phyloP scores from a whole-genome alignment of 1,140 invertebrate genomes.

The Leguminivora glycinivorella region DNA sequence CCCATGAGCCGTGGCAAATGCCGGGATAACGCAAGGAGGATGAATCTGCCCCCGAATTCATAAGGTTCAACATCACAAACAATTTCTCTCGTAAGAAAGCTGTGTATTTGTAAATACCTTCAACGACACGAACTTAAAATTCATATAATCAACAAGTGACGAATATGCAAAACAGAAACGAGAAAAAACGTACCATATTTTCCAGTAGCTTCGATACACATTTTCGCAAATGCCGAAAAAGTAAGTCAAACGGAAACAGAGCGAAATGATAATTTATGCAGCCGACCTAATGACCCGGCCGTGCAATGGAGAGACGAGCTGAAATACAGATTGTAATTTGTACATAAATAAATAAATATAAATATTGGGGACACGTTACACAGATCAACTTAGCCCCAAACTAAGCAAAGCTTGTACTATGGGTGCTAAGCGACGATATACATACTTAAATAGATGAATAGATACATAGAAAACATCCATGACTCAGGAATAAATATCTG shows the following conservation, averaged over 20 bases:
- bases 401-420: too few species aligned
- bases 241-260: slow-evolving; percentile 18
- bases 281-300: slow-evolving; percentile 27
- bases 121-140: not conserved
- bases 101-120: not conserved
- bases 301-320: not conserved
- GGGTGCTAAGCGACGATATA: too few species aligned
- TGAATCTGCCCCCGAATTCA: too few species aligned
- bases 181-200: not conserved
- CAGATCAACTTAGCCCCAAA: too few species aligned
- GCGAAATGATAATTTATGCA: slow-evolving; percentile 26
- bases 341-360: too few species aligned
- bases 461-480: too few species aligned
- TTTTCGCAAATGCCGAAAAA: slow-evolving; percentile 16
- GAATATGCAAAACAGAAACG: not conserved
- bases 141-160: slow-evolving; percentile 12
- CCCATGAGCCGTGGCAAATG: too few species aligned
- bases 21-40: too few species aligned
- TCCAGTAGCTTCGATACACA: slow-evolving; percentile 9
- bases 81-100: not conserved
- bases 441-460: too few species aligned
- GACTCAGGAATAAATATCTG: too few species aligned
- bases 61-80: not conserved
- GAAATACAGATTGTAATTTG: not conserved
- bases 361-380: too few species aligned